Evolutionary conservation across 2,888 invertebrate genomes (phyloP), one percentile per base, ranked within the genome.

Genomic region (Byasa hedistus): DNA sequence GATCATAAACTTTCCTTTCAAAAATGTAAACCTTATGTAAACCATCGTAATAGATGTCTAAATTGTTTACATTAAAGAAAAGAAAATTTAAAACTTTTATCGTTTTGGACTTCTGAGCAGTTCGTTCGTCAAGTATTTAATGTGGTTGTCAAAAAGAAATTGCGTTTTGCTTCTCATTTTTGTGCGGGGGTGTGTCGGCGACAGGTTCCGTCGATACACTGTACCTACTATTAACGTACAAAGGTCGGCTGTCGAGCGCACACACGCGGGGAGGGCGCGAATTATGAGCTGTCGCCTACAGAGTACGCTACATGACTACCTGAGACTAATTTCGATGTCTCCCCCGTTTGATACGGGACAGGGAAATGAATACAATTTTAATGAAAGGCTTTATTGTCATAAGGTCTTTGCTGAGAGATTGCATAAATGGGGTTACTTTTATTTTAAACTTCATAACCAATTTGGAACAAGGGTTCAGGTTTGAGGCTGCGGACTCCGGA

Each of bases 281-380:
- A 86, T 88, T 89, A 88, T 83, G 82, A 81, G 79, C 88, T 89
- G 91, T 87, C 89, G 87, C 70, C 61, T 68, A 66, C 89, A 89
- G 79, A 70, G 69, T 69, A 63, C 36, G 67, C 73, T 72, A 75
- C 80, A 79, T 70, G 73, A 77, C 76, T 84, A 85, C 84, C 84
- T 85, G 85, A 70, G 73, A 73, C 74, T 75, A 75, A 74, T 75
- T 73, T 73, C 75, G 71, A 73, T 66, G 68, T 71, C 69, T 73
- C 70, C 71, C 69, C 61, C 52, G 21, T 57, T 48, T 70, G 63
- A 64, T 60, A 68, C 65, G 63, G 65, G 66, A 60, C 64, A 44
- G 51, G 57, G 52, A 64, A 65, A 63, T 63, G 44, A 65, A 62
- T 56, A 56, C 51, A 57, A 39, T 58, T 62, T 66, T 62, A 52